Base-by-base conservation (phyloP, 2,888 invertebrate genomes). In the Rhopalosiphum nymphaeae region DNA sequence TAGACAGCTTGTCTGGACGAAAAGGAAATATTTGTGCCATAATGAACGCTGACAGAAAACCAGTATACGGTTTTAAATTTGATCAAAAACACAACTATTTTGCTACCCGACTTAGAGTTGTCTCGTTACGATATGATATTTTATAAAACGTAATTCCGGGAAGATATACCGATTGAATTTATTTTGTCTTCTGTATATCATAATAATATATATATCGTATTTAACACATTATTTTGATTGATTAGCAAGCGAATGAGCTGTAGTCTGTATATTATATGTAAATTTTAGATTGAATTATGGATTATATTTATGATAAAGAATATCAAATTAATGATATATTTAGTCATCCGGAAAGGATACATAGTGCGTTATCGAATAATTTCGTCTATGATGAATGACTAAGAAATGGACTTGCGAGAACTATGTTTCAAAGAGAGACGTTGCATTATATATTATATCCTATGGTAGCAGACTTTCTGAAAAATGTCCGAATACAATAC, bases 1-100 rank as follows among this genome's bases (percentile, higher is more conserved):
- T 61, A 92, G 46, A 87, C 36, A 36, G 86, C 46, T 86, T 49
- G 57, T 92, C 46, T 26, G 46, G 61, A 86, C 46, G 49, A 61
- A 87, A 61, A 61, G 44, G 29, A 91, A 91, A 85, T 85, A 85
- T 56, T 57, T 44, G 21, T 56, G 44, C n/a, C 56, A 84, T 57
- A 85, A 56, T n/a, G 53, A 85, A 91, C 36, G 67, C 16, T 78
- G 91, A 78, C 78, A 78, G 91, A 49, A 78, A 44, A 36, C 36
- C 36, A 3, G 78, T 78, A 78, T 91, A 78, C 4, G 36, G 49
- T 78, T 78, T 26, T 25, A 91, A 91, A 78, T 53, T 78, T 91
- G 78, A 91, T 49, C 53, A 78, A 91, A 53, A 91, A 91, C 57
- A 89, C 57, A 29, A 89, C 56, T 61, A 25, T 78, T 44, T 44